Evolutionary conservation across 2,113 vertebrate species (phyloP).

Genomic region (Phaetusa simplex): DNA sequence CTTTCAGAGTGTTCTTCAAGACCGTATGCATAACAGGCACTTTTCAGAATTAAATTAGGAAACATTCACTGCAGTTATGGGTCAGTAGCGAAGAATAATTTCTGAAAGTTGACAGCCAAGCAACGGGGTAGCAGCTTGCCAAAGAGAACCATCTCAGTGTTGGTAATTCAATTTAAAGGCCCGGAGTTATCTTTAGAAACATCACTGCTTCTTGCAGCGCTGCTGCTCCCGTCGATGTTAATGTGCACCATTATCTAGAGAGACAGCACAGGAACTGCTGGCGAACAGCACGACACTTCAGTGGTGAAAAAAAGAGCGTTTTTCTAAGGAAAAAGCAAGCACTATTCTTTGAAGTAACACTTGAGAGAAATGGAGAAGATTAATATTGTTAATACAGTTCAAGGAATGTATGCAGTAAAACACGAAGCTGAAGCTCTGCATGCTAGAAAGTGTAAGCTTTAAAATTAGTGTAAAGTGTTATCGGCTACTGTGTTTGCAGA

Average conservation of each 20-base stretch:
- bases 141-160: not conserved
- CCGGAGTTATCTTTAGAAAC: constrained; percentile 59
- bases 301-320: not conserved
- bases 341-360: not conserved
- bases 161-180: constrained; percentile 49
- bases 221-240: not conserved
- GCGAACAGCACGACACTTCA: not conserved
- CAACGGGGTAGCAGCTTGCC: not conserved
- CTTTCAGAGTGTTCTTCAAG: not conserved
- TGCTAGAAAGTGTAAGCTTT: not conserved
- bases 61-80: not conserved
- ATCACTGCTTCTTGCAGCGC: not conserved
- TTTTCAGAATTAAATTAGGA: constrained; percentile 31
- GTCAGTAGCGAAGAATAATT: constrained; percentile 35
- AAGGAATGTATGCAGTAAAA: not conserved
- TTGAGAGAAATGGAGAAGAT: not conserved
- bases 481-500: not conserved
- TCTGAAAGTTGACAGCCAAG: constrained; percentile 33
- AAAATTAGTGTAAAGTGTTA: not conserved
- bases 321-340: not conserved
- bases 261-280: constrained; percentile 9
- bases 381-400: not conserved
- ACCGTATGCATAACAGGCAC: not conserved
- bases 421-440: not conserved
- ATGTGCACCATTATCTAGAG: constrained; percentile 13